These are phyloP conservation scores for Halcyon badia DNA, from an alignment of 2,797 vertebrate species.

Conservation along the genomic window DNA sequence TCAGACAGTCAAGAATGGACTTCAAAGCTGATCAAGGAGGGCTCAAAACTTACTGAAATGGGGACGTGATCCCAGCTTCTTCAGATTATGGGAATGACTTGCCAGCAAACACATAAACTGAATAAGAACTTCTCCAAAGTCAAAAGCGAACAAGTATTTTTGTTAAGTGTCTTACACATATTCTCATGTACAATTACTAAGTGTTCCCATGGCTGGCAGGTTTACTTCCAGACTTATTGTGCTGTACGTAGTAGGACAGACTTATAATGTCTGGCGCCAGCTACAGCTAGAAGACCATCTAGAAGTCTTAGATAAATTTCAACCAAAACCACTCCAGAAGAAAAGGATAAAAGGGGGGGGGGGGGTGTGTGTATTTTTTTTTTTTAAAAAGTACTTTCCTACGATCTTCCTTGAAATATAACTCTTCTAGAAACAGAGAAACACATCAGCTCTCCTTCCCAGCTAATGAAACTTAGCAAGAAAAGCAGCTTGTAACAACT, in stretches of 20 bases:
- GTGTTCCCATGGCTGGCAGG: not conserved
- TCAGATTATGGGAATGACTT: not conserved
- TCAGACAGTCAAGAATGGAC: not conserved
- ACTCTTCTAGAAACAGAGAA: not conserved
- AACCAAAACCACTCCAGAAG: not conserved
- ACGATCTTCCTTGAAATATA: not conserved
- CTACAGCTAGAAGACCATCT: not conserved
- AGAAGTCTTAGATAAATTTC: not conserved
- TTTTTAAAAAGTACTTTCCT: not conserved
- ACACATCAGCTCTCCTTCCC: not conserved
- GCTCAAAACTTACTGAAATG: not conserved
- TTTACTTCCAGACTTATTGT: not conserved
- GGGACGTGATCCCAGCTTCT: not conserved
- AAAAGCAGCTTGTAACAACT: not conserved
- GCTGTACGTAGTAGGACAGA: not conserved
- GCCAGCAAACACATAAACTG: not conserved
- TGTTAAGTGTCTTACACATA: not conserved
- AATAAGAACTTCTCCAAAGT: not conserved
- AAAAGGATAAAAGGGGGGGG: not conserved
- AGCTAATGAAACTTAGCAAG: not conserved
- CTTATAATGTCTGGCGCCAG: not conserved
- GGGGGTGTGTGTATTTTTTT: not conserved
- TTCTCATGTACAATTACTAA: not conserved
- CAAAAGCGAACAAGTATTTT: not conserved
- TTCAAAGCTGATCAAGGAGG: not conserved